Evolutionary conservation across 2,113 vertebrate species (phyloP), one percentile per base, ranked within the genome.

Genomic region (Gasterosteus aculeatus): DNA sequence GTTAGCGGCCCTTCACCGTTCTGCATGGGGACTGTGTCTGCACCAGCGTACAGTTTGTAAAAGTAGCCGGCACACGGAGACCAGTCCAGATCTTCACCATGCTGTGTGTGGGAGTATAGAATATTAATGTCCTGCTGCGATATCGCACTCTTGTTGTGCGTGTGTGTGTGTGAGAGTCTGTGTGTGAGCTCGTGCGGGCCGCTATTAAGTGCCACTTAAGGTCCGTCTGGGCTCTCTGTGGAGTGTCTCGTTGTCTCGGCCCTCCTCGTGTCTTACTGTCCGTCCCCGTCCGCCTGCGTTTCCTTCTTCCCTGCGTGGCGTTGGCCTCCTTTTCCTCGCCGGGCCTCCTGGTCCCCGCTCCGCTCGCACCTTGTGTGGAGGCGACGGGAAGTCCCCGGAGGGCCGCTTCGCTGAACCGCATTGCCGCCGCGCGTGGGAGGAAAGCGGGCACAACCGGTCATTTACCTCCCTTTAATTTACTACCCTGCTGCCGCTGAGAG

Each of bases 71-170:
- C 79, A 77, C 77, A 78, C 80, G 64, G 80, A 82, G 78, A 86
- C n/a, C 15, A 79, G 83, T 81, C 84, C 85, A 81, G 72, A 84
- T 90, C 86, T 80, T 88, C 83, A 83, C 77, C 92, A 91, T 86
- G 86, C 85, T 88, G 85, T 89, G 81, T 92, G 93, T 90, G 87
- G 89, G 89, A 88, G 92, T 88, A 72, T 56, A 54, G 91, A 92
- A 93, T 92, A 92, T 90, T 91, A 93, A 92, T 94, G 85, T 84
- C 92, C 85, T 90, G 88, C 91, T 86, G 87, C 64, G 86, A 81
- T 67, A 82, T 80, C 75, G 85, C 82, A 75, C 79, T 80, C 62
- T 82, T 11, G 35, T 38, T 72, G 68, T 68, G 75, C 70, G 62
- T 81, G 59, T 63, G 51, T 78, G 46, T 84, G 56, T 74, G 58